Conservation (phyloP, 1,140 invertebrate species). For the Pseudoatta argentina region DNA sequence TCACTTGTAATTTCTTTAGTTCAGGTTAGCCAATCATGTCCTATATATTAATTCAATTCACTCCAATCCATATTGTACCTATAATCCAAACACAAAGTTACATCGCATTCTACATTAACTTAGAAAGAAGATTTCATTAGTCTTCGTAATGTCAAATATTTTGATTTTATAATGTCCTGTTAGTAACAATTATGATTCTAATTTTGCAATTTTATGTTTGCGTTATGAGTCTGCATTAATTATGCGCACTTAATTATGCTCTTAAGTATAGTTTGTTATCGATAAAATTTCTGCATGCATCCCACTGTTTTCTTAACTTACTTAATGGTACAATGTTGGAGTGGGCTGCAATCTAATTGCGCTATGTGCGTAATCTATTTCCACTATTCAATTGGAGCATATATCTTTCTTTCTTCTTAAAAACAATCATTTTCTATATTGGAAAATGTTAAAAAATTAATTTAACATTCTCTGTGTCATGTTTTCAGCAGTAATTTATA, state of each 20-base stretch:
- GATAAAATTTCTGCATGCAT: slow-evolving; percentile 62
- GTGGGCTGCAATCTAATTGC: slow-evolving; percentile 53
- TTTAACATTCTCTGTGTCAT: not conserved
- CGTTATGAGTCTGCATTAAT: slow-evolving; percentile 45
- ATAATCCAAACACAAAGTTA: slow-evolving; percentile 24
- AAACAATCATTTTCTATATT: not conserved
- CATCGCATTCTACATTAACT: slow-evolving; percentile 29
- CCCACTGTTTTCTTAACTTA: slow-evolving; percentile 66
- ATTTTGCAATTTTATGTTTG: slow-evolving; percentile 36
- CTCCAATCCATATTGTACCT: slow-evolving; percentile 40
- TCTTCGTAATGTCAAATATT: slow-evolving; percentile 34
- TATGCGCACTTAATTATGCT: slow-evolving; percentile 55
- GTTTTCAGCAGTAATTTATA: slow-evolving; percentile 20
- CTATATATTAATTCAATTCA: slow-evolving; percentile 39
- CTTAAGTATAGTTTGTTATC: slow-evolving; percentile 28
- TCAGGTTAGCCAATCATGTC: slow-evolving; percentile 42
- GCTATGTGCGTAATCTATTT: slow-evolving; percentile 51
- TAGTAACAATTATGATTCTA: slow-evolving; percentile 9
- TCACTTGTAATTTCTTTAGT: slow-evolving; percentile 34
- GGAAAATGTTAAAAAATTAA: slow-evolving; percentile 17
- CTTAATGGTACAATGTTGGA: slow-evolving; percentile 68
- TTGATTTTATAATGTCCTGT: slow-evolving; percentile 37
- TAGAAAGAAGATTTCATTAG: not conserved
- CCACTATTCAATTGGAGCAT: slow-evolving; percentile 69
- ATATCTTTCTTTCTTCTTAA: not conserved